Evolutionary conservation across 2,797 vertebrate genomes (phyloP).

Genomic region (Pteropus rufus): DNA sequence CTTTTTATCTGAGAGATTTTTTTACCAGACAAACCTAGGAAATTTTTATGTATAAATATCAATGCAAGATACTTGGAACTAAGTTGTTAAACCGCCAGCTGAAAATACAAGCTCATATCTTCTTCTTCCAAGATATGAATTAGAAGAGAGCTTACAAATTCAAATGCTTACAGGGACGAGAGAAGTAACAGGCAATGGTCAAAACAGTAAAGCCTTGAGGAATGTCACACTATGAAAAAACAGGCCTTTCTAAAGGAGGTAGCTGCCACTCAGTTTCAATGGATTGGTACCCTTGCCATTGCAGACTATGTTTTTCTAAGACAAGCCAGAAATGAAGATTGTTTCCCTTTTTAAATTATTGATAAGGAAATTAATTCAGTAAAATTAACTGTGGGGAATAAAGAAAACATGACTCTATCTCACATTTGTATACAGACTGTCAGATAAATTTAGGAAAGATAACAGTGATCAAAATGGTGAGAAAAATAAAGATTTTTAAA

Average conservation of each 20-base stretch:
- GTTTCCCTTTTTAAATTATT: neutral
- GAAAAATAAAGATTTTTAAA: neutral
- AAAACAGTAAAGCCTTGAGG: neutral
- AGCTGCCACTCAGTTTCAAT: neutral
- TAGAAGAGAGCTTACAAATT: neutral
- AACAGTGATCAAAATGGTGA: neutral
- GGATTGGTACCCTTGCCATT: neutral
- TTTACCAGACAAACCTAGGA: neutral
- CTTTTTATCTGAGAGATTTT: neutral
- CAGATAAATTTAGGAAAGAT: neutral
- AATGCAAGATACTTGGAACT: neutral
- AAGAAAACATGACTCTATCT: neutral
- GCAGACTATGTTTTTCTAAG: neutral
- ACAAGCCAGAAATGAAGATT: neutral
- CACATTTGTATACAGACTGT: neutral
- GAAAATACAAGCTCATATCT: neutral
- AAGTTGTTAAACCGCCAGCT: neutral
- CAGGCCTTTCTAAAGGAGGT: neutral
- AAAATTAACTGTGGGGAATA: neutral
- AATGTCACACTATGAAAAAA: neutral
- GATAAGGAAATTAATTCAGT: neutral
- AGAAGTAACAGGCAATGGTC: neutral
- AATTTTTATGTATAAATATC: constrained; percentile 1
- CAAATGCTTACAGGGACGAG: neutral
- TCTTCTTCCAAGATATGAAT: neutral